Conservation (phyloP, 1,140 invertebrate species). For the Wasmannia auropunctata region DNA sequence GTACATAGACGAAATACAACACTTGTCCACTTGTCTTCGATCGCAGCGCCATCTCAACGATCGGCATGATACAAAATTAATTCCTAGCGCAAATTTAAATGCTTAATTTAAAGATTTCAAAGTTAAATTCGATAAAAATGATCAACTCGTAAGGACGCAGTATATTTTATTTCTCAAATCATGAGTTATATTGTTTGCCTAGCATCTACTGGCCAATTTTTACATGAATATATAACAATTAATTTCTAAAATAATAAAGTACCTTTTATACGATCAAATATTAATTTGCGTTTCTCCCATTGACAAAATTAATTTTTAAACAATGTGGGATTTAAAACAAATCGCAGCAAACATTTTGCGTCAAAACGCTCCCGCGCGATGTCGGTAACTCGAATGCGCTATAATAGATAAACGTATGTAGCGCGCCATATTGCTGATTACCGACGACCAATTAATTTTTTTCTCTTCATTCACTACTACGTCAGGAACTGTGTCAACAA, state of each 20-base stretch:
- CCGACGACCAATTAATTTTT: neutral
- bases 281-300: neutral
- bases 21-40: neutral
- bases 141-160: too few relatives aligned
- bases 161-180: constrained; percentile 71
- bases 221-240: constrained; percentile 93
- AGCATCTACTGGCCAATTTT: constrained; percentile 89
- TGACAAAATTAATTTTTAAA: constrained; percentile 24
- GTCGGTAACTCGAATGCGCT: constrained; percentile 70
- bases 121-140: too few relatives aligned
- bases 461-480: neutral
- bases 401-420: neutral
- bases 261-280: neutral
- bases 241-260: constrained; percentile 77
- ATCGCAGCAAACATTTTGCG: constrained; percentile 86
- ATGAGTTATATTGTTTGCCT: constrained; percentile 87
- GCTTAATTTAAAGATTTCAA: neutral
- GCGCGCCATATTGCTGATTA: neutral
- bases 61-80: neutral
- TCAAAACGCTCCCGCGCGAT: constrained; percentile 91
- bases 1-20: neutral
- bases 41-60: neutral
- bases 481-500: constrained; percentile 5
- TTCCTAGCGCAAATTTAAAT: neutral
- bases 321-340: constrained; percentile 78